Base-by-base conservation (phyloP, 2,113 vertebrate species). In the Hypanus sabinus region DNA sequence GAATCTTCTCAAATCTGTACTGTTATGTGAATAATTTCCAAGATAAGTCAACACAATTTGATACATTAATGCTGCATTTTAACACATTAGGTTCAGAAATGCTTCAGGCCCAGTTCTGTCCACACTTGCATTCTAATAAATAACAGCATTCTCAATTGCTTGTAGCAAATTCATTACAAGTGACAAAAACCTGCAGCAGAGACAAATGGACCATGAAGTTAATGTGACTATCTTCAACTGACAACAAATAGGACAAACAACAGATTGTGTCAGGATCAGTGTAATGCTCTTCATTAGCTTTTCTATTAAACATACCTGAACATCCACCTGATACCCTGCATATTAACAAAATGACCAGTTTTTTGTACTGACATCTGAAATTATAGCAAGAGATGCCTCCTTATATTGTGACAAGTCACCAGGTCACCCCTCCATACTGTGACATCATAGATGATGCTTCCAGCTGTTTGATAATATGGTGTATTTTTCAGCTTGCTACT, bases 161-260 rank as follows among this genome's bases (percentile, higher is more conserved):
- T 87, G 83, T 87, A 87, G 83, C 83, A 87, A 87, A 87, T 87
- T 60, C 55, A 87, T 60, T 87, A 87, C 30, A 85, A 85, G 57
- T 87, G 46, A 60, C 55, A 62, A 55, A 46, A 87, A 55, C 60
- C 83, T 81, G 79, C 33, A 81, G 36, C 79, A 7, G 5, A 46
- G 36, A 20, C 38, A 81, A 81, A 81, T 81, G 20, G 33, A 46
- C 36, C 36, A 36, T 81, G 79, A 81, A 81, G 79, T 20, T 81
- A 81, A 81, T 46, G 33, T 46, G 36, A 81, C 16, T 5, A 81
- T 81, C 79, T 38, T 81, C 12, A 0, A 46, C 36, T 38, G 38
- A 81, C 33, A 81, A 46, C 36, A 7, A 7, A 33, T n/a, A 36
- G n/a, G 36, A 16, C 14, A 38, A 81, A 20, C 33, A 38, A 22